Percentiles rank a stretch among this genome's conserved stretches.
phyloP scores from a whole-genome alignment of 2,797 vertebrate species.

The Margarornis squamiger region DNA sequence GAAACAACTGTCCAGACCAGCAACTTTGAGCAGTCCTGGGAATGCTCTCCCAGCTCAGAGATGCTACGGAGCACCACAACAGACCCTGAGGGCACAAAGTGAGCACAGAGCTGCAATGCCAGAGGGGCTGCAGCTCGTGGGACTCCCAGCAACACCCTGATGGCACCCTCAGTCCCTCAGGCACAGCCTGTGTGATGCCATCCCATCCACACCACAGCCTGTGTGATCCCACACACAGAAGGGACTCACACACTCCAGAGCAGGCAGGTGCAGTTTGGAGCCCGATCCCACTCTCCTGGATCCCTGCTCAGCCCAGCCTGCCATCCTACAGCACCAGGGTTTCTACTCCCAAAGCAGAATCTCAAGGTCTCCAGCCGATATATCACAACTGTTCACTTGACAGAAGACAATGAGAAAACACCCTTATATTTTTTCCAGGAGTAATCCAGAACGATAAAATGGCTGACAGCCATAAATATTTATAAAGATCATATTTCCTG shows the following conservation, averaged over 20 bases:
- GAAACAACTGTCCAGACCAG: neutral
- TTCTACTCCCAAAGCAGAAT: neutral
- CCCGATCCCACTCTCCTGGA: neutral
- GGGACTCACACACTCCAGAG: neutral
- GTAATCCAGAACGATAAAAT: neutral
- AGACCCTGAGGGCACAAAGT: neutral
- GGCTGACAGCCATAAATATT: conserved; percentile 49
- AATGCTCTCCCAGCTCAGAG: neutral
- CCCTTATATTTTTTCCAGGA: neutral
- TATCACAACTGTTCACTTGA: neutral
- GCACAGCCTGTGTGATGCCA: neutral
- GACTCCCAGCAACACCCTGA: neutral
- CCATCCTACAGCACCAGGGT: neutral
- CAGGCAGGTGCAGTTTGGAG: neutral
- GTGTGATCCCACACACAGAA: rapidly evolving
- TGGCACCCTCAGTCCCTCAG: neutral
- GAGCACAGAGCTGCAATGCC: neutral
- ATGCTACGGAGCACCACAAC: neutral
- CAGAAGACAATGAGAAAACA: neutral
- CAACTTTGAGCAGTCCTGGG: neutral
- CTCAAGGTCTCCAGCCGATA: rapidly evolving
- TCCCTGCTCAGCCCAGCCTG: neutral
- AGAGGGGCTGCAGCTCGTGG: neutral
- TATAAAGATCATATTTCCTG: conserved; percentile 1
- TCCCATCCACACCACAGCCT: rapidly evolving